Conservation (phyloP, 2,888 invertebrate species). For the Lampropteryx suffumata region DNA sequence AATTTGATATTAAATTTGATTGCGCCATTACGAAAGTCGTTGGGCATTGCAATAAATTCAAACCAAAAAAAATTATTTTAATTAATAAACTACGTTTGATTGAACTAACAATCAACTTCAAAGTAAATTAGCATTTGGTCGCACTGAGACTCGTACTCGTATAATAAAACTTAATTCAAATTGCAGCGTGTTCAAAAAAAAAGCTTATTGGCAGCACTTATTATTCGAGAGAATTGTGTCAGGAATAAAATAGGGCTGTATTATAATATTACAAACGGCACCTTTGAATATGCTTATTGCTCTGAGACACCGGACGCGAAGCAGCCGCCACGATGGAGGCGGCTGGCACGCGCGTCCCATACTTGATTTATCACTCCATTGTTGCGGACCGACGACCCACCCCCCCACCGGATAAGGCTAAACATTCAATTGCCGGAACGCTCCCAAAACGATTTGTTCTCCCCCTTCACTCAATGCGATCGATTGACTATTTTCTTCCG, state of each 20-base stretch:
- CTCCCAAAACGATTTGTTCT: conserved; percentile 76
- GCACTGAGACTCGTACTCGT: conserved; percentile 4
- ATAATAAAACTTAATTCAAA: conserved; percentile 22
- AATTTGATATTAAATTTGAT: conserved; percentile 2
- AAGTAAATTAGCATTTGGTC: background rate
- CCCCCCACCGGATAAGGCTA: conserved; percentile 75
- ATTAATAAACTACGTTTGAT: too few relatives aligned
- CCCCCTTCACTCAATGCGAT: conserved; percentile 56
- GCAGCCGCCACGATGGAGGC: conserved; percentile 43
- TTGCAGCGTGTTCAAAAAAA: conserved; percentile 17
- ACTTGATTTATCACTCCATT: conserved; percentile 82
- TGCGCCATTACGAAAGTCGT: background rate
- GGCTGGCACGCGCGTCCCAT: conserved; percentile 75
- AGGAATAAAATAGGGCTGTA: conserved; percentile 34
- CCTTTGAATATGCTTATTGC: conserved; percentile 62
- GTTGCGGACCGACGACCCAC: conserved; percentile 73
- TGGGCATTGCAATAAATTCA: background rate
- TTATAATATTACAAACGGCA: conserved; percentile 50
- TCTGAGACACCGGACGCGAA: conserved; percentile 52
- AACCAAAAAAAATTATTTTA: too few relatives aligned
- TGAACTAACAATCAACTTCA: too few relatives aligned
- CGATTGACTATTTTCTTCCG: conserved; percentile 67
- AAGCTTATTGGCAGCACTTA: conserved; percentile 19
- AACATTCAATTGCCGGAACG: conserved; percentile 80
- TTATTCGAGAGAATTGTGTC: conserved; percentile 30